These are phyloP conservation scores for Oreohelix idahoensis DNA, from an alignment of 1,140 invertebrate genomes.

Conservation along the genomic window DNA sequence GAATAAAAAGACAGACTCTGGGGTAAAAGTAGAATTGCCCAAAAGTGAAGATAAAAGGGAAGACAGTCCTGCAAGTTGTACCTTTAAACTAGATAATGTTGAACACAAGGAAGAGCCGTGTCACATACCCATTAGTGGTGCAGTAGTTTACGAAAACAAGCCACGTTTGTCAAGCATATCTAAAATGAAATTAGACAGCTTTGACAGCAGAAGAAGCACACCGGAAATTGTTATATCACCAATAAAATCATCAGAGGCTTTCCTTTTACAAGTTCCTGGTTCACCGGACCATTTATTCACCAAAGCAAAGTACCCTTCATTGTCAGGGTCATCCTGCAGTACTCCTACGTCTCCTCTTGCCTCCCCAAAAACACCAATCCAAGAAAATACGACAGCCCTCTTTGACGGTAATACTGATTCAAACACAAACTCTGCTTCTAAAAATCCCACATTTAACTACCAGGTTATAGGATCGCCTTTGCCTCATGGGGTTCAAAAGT, in stretches of 20 bases:
- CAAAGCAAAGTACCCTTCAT: neutral
- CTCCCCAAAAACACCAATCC: neutral
- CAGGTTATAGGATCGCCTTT: neutral
- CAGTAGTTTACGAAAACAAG: no score
- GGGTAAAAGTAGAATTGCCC: no score
- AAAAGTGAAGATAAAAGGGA: no score
- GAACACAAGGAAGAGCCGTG: no score
- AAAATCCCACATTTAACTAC: neutral
- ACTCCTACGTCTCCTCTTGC: neutral
- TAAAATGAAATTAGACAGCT: neutral
- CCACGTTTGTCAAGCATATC: neutral
- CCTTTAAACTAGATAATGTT: no score
- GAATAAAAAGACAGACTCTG: no score
- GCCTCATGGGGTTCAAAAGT: neutral
- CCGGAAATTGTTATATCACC: slow-evolving; percentile 25
- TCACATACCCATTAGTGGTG: no score
- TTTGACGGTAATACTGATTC: neutral
- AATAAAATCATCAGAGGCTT: neutral
- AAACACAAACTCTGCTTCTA: neutral
- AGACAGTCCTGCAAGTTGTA: no score
- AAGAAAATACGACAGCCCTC: neutral
- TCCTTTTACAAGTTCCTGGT: slow-evolving; percentile 1
- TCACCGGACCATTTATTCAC: neutral
- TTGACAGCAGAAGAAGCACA: neutral
- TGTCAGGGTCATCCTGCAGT: neutral